Evolutionary conservation across 2,797 vertebrate genomes (phyloP).

Genomic region (Pogoniulus pusillus): DNA sequence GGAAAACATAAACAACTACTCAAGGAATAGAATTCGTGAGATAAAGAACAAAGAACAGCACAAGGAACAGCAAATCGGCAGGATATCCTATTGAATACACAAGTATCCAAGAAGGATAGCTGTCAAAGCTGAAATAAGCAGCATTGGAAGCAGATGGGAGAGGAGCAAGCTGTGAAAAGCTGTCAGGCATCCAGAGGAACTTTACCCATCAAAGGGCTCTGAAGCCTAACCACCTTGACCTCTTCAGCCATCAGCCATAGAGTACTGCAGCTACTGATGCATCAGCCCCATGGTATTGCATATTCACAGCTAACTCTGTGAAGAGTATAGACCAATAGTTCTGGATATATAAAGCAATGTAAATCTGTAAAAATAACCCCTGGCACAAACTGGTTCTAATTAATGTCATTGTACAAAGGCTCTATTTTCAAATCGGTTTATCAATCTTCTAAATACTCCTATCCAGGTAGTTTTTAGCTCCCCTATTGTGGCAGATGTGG

Average conservation of each 20-base stretch:
- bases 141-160: neutral
- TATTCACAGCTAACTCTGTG: neutral
- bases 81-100: neutral
- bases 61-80: neutral
- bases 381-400: neutral
- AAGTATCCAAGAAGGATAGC: neutral
- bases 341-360: neutral
- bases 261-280: neutral
- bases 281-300: neutral
- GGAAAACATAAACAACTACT: neutral
- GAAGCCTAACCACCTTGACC: neutral
- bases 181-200: neutral
- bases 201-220: neutral
- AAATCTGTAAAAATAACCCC: neutral
- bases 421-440: neutral
- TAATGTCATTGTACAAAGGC: neutral
- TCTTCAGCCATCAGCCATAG: fast-evolving
- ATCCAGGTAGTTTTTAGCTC: neutral
- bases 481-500: neutral
- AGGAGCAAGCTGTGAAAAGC: neutral
- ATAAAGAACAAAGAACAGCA: neutral
- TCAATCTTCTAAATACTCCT: neutral
- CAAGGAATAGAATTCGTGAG: neutral
- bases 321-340: neutral
- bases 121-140: neutral